phyloP scores from a whole-genome alignment of 2,888 invertebrate species.

The Mesorhabditis spiculigera region DNA sequence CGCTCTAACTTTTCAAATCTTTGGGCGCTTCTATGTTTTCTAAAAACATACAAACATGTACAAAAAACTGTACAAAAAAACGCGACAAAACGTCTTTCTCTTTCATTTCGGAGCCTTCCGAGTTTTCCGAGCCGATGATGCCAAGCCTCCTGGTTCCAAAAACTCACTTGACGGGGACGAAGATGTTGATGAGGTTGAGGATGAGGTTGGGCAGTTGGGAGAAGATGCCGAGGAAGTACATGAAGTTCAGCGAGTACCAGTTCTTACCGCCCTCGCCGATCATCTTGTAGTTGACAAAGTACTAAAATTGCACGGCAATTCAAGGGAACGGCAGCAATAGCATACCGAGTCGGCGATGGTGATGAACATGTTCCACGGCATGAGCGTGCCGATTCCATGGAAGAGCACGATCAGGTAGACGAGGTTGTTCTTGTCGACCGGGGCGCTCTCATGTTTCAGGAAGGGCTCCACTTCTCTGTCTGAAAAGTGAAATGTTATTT shows the following conservation, averaged over 20 bases:
- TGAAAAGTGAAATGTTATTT: neutral
- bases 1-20: too few species aligned
- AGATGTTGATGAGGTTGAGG: conserved; percentile 69
- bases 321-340: conserved; percentile 4
- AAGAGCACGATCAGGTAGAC: conserved; percentile 74
- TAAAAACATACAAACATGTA: too few species aligned
- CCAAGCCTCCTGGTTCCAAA: neutral
- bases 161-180: conserved; percentile 60
- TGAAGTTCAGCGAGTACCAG: conserved; percentile 73
- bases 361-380: conserved; percentile 99
- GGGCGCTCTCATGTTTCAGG: neutral
- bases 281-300: conserved; percentile 82
- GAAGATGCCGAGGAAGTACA: conserved; percentile 80
- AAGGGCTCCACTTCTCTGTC: neutral
- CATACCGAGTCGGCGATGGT: conserved; percentile 64
- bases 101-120: neutral
- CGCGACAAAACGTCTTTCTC: neutral
- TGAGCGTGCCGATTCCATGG: conserved; percentile 87
- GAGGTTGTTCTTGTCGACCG: conserved; percentile 20
- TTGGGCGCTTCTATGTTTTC: too few species aligned
- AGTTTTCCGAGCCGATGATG: neutral
- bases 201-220: conserved; percentile 88
- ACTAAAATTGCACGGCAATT: conserved; percentile 43
- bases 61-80: neutral
- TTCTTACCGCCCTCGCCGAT: conserved; percentile 24